phyloP scores from a whole-genome alignment of 1,140 invertebrate species.

The Drosophila sproati region DNA sequence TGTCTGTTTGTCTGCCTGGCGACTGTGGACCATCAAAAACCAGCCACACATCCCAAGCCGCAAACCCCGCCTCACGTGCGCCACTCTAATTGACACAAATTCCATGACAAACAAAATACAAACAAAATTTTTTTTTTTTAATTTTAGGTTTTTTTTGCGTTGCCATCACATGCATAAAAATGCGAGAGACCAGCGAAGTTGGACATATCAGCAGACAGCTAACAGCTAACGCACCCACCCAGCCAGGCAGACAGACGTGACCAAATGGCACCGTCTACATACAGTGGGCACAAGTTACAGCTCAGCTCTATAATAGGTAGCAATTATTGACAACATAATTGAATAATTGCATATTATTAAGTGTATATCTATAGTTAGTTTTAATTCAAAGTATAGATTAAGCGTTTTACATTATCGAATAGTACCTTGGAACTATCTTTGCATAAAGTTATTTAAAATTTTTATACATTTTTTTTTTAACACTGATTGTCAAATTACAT shows the following conservation, averaged over 20 bases:
- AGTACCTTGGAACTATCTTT: no score
- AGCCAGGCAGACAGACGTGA: slow-evolving; percentile 19
- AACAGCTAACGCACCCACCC: slow-evolving; percentile 53
- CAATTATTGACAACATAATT: no score
- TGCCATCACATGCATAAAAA: slow-evolving; percentile 61
- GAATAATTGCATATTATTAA: no score
- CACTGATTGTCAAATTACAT: no score
- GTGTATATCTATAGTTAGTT: no score
- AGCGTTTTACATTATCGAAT: no score
- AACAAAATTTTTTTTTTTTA: slow-evolving; percentile 32
- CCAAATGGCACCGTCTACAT: slow-evolving; percentile 37
- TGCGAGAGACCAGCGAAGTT: slow-evolving; percentile 57
- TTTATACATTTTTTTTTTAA: no score
- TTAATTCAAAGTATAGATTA: no score
- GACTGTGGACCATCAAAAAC: slow-evolving; percentile 19
- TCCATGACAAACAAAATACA: slow-evolving; percentile 69
- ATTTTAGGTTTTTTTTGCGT: slow-evolving; percentile 24
- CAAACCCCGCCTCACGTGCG: slow-evolving; percentile 50
- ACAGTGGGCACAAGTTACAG: neutral
- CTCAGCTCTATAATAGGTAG: neutral
- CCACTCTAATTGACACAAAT: slow-evolving; percentile 76
- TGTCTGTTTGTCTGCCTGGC: neutral
- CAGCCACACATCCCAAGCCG: slow-evolving; percentile 23
- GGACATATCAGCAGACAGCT: slow-evolving; percentile 60
- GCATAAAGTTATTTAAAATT: no score